Evolutionary conservation across 1,140 invertebrate genomes (phyloP).

Genomic region (Berghia stephanieae): DNA sequence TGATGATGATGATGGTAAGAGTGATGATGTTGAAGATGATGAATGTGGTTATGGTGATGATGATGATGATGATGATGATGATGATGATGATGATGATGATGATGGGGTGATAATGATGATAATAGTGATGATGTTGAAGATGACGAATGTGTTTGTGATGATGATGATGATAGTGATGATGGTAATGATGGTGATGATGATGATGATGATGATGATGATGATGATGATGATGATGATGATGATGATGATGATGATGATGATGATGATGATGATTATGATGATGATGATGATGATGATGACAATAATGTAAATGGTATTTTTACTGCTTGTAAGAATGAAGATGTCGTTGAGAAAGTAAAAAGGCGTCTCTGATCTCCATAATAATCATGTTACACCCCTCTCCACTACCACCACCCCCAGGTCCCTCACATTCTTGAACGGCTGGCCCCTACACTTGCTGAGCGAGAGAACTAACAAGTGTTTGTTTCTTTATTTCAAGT

Average conservation of each 20-base stretch:
- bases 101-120: too few relatives aligned
- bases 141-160: too few relatives aligned
- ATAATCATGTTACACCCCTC: too few relatives aligned
- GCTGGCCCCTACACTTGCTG: slow-evolving; percentile 42
- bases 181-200: background rate
- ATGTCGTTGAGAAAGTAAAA: too few relatives aligned
- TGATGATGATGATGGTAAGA: too few relatives aligned
- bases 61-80: background rate
- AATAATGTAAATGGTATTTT: too few relatives aligned
- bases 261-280: too few relatives aligned
- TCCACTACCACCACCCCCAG: slow-evolving; percentile 40
- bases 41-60: background rate
- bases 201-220: background rate
- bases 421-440: slow-evolving; percentile 39
- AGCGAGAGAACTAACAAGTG: slow-evolving; percentile 37
- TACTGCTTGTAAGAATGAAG: too few relatives aligned
- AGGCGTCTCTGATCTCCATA: too few relatives aligned
- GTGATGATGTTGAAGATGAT: background rate
- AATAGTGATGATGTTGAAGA: too few relatives aligned
- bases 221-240: slow-evolving; percentile 14
- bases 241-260: slow-evolving; percentile 20
- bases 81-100: slow-evolving; percentile 11
- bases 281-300: too few relatives aligned
- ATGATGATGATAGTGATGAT: background rate
- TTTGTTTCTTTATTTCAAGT: slow-evolving; percentile 50